These are phyloP conservation scores for Trisateles emortualis DNA, from an alignment of 2,888 invertebrate genomes.

Conservation along the genomic window DNA sequence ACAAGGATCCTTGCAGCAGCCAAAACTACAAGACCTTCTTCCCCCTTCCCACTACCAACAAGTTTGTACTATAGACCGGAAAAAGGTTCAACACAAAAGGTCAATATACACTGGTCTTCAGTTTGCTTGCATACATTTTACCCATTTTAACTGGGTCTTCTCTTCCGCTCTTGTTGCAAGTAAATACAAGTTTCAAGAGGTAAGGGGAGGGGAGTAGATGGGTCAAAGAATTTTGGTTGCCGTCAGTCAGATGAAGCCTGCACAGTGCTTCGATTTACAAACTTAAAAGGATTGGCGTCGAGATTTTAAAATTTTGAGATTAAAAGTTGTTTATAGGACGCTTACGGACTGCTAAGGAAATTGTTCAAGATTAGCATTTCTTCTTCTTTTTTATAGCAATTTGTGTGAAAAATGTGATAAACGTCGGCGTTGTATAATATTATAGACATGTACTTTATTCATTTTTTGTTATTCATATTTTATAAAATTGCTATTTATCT, in stretches of 20 bases:
- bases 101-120: conserved; percentile 51
- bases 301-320: conserved; percentile 63
- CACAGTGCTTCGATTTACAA: conserved; percentile 70
- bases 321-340: conserved; percentile 38
- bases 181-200: conserved; percentile 52
- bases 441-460: too few species aligned
- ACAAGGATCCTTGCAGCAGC: conserved; percentile 70
- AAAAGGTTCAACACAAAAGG: conserved; percentile 46
- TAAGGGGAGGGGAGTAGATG: conserved; percentile 22
- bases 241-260: conserved; percentile 70
- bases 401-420: neutral
- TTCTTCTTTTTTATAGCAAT: neutral
- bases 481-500: too few species aligned
- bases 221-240: conserved; percentile 52
- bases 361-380: neutral
- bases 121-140: conserved; percentile 64
- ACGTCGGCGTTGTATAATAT: too few species aligned
- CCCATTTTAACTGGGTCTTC: conserved; percentile 56
- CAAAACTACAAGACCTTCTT: conserved; percentile 51
- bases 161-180: conserved; percentile 32
- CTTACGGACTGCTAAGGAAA: conserved; percentile 16
- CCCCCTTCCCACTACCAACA: conserved; percentile 39
- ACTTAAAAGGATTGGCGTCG: conserved; percentile 70
- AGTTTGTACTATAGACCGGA: conserved; percentile 26
- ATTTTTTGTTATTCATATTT: too few species aligned